Percentiles rank a stretch among this genome's conserved stretches.
Evolutionary conservation across 2,113 vertebrate species (phyloP).

Genomic region (Gallinago undulata): DNA sequence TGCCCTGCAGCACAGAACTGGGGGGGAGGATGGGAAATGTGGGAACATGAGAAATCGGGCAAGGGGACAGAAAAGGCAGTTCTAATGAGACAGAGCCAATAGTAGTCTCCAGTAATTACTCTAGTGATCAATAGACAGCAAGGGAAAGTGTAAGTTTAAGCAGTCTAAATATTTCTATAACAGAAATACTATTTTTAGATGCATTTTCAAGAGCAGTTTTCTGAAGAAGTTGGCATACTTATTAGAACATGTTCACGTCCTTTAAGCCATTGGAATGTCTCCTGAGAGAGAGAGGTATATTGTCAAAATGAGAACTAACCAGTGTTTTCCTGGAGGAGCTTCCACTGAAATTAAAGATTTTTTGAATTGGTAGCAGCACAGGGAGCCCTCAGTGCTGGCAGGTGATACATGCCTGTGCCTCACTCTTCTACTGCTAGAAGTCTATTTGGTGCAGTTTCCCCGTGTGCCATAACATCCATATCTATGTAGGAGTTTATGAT

Average conservation of each 20-base stretch:
- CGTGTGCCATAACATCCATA: neutral
- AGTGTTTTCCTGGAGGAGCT: neutral
- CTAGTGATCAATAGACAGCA: neutral
- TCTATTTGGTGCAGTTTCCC: neutral
- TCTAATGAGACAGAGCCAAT: neutral
- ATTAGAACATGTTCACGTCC: neutral
- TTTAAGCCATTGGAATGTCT: neutral
- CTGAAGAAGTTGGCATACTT: neutral
- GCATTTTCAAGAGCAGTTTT: neutral
- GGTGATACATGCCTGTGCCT: neutral
- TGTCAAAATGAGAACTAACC: neutral
- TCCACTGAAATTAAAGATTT: neutral
- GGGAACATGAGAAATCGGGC: neutral
- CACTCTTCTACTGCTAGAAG: neutral
- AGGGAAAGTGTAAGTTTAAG: neutral
- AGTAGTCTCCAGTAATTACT: neutral
- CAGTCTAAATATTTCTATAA: neutral
- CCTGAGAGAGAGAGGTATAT: neutral
- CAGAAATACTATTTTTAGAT: neutral
- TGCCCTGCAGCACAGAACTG: neutral
- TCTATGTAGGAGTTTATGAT: neutral
- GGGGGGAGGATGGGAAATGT: neutral
- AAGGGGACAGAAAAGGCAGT: neutral
- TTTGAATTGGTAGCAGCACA: neutral
- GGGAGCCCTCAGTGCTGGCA: neutral